Evolutionary conservation across 2,797 vertebrate genomes (phyloP).

Genomic region (Triplophysa yarkandensis): DNA sequence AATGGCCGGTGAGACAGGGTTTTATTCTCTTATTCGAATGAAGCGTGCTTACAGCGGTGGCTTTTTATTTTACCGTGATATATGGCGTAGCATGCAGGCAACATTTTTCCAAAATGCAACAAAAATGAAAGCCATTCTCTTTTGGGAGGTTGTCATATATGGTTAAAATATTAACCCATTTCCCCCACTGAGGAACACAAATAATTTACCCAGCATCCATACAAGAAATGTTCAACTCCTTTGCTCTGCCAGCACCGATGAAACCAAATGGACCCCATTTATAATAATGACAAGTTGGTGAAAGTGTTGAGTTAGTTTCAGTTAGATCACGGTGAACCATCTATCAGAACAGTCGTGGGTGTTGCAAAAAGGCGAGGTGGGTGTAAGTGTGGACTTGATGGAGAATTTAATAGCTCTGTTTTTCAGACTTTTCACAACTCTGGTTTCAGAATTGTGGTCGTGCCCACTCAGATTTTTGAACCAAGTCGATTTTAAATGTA

Average conservation of each 20-base stretch:
- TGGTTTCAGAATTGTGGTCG: not conserved
- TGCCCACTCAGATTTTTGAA: not conserved
- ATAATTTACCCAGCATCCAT: slow-evolving; percentile 38
- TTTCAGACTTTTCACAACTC: slow-evolving; percentile 26
- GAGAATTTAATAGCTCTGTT: slow-evolving; percentile 35
- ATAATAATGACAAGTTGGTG: slow-evolving; percentile 50
- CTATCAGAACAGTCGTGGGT: slow-evolving; percentile 32
- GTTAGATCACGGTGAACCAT: slow-evolving; percentile 30
- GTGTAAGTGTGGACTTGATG: slow-evolving; percentile 35
- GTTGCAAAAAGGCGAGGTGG: slow-evolving; percentile 42
- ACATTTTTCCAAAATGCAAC: slow-evolving; percentile 32
- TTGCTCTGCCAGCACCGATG: slow-evolving; percentile 29
- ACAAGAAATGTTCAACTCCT: slow-evolving; percentile 13
- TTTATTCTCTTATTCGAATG: slow-evolving; percentile 6
- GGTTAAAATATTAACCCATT: slow-evolving; percentile 28
- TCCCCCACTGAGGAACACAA: slow-evolving; percentile 30
- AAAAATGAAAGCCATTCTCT: slow-evolving; percentile 19
- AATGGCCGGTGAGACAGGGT: slow-evolving; percentile 18
- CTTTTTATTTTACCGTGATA: not conserved
- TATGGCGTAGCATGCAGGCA: slow-evolving; percentile 10
- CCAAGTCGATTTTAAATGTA: not conserved
- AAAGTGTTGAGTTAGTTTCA: slow-evolving; percentile 33
- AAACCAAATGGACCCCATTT: slow-evolving; percentile 45
- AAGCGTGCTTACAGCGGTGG: slow-evolving; percentile 8
- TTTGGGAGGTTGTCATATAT: slow-evolving; percentile 35